Conservation (phyloP, 2,113 vertebrate species). For the Ophiodon elongatus region DNA sequence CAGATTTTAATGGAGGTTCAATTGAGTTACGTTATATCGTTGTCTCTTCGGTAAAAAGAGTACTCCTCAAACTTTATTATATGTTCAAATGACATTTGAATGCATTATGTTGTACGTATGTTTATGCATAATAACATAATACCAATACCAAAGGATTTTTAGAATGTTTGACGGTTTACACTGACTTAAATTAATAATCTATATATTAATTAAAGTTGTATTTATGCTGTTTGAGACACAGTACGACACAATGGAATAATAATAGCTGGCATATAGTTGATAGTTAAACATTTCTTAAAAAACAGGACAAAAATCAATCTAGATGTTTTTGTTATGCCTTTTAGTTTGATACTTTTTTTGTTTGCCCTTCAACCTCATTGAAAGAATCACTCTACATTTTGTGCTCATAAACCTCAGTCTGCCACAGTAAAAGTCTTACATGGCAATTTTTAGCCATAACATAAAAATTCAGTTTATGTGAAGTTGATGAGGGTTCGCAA, state of each 20-base stretch:
- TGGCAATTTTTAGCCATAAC: neutral
- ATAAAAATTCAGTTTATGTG: neutral
- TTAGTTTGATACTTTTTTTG: slow-evolving; percentile 3
- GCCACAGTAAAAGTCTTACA: neutral
- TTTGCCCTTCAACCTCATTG: neutral
- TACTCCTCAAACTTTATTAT: too few relatives aligned
- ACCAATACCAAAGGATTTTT: too few relatives aligned
- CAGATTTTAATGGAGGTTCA: too few relatives aligned
- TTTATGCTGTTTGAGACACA: neutral
- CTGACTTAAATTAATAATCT: too few relatives aligned
- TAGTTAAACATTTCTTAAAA: neutral
- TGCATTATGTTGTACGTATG: too few relatives aligned
- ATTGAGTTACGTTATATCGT: too few relatives aligned
- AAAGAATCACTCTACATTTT: neutral
- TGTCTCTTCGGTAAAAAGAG: too few relatives aligned
- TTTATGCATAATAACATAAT: too few relatives aligned
- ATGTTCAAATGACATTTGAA: too few relatives aligned
- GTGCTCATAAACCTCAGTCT: slow-evolving; percentile 5
- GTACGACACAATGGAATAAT: neutral
- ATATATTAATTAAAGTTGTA: slow-evolving; percentile 11
- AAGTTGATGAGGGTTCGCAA: slow-evolving; percentile 8
- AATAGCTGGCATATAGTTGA: slow-evolving; percentile 4
- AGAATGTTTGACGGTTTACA: too few relatives aligned
- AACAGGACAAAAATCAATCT: neutral
- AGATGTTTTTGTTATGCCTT: neutral